phyloP scores from a whole-genome alignment of 2,888 invertebrate species.

The Idaea straminata region DNA sequence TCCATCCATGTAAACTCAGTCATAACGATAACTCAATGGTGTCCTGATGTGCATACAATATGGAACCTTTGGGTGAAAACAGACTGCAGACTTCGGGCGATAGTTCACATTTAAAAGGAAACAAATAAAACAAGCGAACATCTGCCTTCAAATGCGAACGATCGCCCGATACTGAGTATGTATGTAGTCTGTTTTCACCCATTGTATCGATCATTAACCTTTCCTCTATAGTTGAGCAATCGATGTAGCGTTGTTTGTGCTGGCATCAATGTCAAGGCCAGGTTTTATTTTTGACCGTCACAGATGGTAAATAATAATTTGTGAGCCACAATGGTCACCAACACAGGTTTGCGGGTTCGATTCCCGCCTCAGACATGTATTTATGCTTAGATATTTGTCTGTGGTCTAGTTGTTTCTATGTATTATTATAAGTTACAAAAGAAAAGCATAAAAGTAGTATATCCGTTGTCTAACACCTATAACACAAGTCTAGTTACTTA shows the following conservation, averaged over 20 bases:
- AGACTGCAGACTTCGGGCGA: background rate
- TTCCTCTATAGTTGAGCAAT: background rate
- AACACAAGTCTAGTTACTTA: no score
- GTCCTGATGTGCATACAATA: conserved; percentile 12
- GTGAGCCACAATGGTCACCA: no score
- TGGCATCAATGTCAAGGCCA: background rate
- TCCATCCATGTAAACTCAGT: conserved; percentile 24
- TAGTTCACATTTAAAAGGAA: background rate
- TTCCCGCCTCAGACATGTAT: no score
- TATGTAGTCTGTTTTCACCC: background rate
- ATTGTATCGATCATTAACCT: background rate
- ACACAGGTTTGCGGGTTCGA: no score
- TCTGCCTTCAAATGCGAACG: background rate
- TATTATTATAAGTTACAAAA: no score
- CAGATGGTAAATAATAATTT: background rate
- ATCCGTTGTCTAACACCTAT: no score
- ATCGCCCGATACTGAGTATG: background rate
- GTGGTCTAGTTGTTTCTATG: no score
- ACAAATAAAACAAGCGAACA: no score
- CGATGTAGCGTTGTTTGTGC: background rate
- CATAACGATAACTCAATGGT: conserved; percentile 18
- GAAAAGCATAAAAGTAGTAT: no score
- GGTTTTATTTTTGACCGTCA: background rate
- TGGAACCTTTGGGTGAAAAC: background rate
- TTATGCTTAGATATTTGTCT: no score